These are phyloP conservation scores for Tenthredo livida DNA, from an alignment of 2,888 invertebrate genomes.

Conservation along the genomic window DNA sequence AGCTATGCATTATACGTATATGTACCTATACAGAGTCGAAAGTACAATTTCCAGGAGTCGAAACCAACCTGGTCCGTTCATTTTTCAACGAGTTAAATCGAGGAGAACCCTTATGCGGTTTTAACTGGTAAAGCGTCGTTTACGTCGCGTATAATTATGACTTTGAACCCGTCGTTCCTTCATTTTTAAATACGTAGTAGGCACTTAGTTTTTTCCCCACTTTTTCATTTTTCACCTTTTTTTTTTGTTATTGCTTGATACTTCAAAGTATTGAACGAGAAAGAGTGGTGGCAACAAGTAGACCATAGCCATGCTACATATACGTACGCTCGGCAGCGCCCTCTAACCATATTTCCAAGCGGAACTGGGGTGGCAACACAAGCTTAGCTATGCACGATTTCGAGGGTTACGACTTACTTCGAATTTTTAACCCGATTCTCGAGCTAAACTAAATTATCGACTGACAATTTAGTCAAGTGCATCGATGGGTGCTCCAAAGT, in stretches of 20 bases:
- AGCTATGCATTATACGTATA: neutral
- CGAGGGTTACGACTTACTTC: too few species aligned
- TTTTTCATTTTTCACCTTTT: neutral
- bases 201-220: neutral
- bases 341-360: neutral
- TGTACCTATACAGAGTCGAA: neutral
- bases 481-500: neutral
- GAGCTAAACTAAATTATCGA: neutral
- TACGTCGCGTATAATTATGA: slow-evolving; percentile 5
- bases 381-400: too few species aligned
- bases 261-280: neutral
- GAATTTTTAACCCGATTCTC: too few species aligned
- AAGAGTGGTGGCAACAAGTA: neutral
- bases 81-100: neutral
- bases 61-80: neutral
- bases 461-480: neutral
- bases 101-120: neutral
- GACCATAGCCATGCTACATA: neutral
- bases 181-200: neutral
- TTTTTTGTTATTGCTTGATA: neutral
- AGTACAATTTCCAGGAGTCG: neutral
- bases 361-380: neutral
- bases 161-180: neutral
- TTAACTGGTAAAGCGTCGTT: neutral
- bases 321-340: neutral